A percentile compares a stretch with the other conserved stretches of the same genome.
phyloP scores from a whole-genome alignment of 2,113 vertebrate genomes.

The Muntiacus muntjak region DNA sequence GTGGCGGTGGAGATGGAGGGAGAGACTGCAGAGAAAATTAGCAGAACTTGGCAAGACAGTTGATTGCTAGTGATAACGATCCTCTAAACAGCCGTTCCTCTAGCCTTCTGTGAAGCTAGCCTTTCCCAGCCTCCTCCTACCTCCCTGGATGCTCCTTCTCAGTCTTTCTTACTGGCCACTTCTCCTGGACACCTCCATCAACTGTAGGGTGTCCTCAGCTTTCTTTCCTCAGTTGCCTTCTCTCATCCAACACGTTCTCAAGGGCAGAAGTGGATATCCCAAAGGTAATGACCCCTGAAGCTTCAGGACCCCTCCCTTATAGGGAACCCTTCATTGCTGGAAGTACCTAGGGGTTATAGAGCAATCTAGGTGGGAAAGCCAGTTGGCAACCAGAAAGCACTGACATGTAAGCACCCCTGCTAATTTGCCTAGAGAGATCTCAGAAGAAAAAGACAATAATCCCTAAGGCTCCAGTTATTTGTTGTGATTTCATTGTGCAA shows the following conservation, averaged over 20 bases:
- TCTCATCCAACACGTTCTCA: neutral
- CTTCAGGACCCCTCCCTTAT: neutral
- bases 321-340: neutral
- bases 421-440: neutral
- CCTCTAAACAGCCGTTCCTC: neutral
- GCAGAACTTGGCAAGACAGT: neutral
- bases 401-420: neutral
- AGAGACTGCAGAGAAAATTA: neutral
- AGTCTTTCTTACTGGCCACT: neutral
- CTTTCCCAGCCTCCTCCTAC: neutral
- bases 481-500: neutral
- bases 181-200: neutral
- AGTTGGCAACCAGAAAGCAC: neutral
- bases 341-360: neutral
- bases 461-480: neutral
- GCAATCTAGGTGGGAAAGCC: neutral
- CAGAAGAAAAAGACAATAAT: neutral
- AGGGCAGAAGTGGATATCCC: neutral
- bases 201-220: neutral
- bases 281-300: neutral
- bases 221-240: neutral
- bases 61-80: neutral
- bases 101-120: neutral
- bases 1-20: constrained; percentile 23
- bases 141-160: neutral